Evolutionary conservation across 2,797 vertebrate species (phyloP), one percentile per base, ranked within the genome.

Genomic region (Simalia tracyae): DNA sequence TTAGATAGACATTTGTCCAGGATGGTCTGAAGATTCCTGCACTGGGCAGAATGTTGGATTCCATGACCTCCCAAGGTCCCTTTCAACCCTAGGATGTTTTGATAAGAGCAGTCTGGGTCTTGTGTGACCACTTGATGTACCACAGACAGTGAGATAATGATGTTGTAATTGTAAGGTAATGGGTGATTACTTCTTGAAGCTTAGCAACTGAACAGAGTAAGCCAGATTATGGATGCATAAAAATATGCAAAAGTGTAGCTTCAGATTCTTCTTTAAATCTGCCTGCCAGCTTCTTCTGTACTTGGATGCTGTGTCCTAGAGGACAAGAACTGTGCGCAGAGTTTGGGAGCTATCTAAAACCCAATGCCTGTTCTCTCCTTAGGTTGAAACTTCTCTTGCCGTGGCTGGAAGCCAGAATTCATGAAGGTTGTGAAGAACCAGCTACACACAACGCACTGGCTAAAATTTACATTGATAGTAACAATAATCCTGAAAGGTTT

Each of bases 391-490:
- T 99, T 91, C 98, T 99, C 91, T 97, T 99, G 81, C 99, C 99
- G 36, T 99, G 99, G 99, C 97, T 99, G 94, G 99, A 99, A 97
- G 98, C 99, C 92, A 98, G 99, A 95, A 99, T 99, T 95, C 99
- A 99, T 0, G 99, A 99, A 96, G 99, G 99, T 72, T 99, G 98
- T 91, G 99, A 99, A 93, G 99, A 99, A 93, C 99, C 99, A 11
- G 99, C 99, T 57, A 99, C 99, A 94, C 99, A 99, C 93, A 99
- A 99, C 94, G 99, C 99, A 1, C 96, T 99, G 96, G 99, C 99
- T 93, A 99, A 99, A 97, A 99, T 99, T 95, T 99, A 99, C 97
- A 99, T 99, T 0, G 99, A 99, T 96, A 99, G 99, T 97, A 99
- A 99, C 97, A 99, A 99, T 97, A 99, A 99, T 97, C 99, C 99